Conservation (phyloP, 2,113 vertebrate species). For the Macrotus californicus region DNA sequence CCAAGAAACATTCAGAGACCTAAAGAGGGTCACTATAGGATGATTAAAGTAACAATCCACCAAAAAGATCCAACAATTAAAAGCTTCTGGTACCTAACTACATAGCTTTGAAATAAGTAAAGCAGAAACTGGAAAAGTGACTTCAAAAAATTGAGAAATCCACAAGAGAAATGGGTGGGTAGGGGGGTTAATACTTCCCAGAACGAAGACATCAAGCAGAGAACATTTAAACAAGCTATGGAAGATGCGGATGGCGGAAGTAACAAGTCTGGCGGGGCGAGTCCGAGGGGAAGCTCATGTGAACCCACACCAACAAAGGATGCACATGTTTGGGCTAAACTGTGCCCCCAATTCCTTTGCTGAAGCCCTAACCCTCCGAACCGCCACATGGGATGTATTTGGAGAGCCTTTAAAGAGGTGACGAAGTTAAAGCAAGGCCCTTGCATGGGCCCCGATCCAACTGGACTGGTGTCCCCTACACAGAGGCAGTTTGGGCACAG, state of each 20-base stretch:
- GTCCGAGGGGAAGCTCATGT: too few relatives aligned
- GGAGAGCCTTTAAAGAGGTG: background rate
- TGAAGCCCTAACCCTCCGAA: background rate
- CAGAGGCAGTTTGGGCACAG: background rate
- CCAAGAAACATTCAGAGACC: background rate
- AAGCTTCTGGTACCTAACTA: background rate
- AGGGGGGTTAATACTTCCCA: background rate
- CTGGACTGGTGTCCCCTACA: background rate
- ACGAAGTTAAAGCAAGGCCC: background rate
- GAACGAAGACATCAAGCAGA: background rate
- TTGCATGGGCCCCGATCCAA: fast-evolving
- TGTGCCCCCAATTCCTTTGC: too few relatives aligned
- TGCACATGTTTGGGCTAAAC: background rate
- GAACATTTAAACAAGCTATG: background rate
- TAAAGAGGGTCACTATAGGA: background rate
- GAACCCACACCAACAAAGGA: background rate
- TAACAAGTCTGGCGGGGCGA: background rate
- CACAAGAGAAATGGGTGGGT: background rate
- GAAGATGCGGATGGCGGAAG: background rate
- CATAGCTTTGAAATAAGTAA: background rate
- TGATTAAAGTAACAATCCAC: background rate
- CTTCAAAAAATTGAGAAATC: background rate
- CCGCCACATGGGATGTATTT: too few relatives aligned
- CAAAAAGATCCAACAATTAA: background rate
- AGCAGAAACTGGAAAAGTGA: background rate